These are phyloP conservation scores for Eublepharis macularius DNA, from an alignment of 2,113 vertebrate genomes.

Conservation along the genomic window DNA sequence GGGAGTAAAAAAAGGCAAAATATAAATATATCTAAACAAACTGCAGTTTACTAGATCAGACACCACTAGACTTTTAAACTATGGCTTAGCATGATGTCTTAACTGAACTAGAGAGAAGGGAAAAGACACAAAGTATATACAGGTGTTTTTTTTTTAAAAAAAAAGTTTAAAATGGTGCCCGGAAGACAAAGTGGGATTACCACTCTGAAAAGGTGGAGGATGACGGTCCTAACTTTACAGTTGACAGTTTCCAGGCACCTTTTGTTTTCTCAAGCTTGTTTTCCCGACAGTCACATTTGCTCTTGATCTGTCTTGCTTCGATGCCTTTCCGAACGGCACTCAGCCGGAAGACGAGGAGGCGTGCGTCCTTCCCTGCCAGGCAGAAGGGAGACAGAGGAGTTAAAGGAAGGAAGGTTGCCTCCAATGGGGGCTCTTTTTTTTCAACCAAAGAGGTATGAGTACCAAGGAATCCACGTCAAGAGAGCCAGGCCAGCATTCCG, in stretches of 20 bases:
- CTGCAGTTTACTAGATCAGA: too few species aligned
- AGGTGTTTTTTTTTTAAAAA: too few species aligned
- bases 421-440: background rate
- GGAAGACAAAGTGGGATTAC: too few species aligned
- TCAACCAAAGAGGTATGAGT: background rate
- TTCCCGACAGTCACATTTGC: slow-evolving; percentile 91
- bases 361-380: slow-evolving; percentile 89
- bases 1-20: too few species aligned
- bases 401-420: background rate
- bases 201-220: background rate
- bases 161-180: too few species aligned
- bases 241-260: slow-evolving; percentile 73
- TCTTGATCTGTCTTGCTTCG: slow-evolving; percentile 81
- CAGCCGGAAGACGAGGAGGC: slow-evolving; percentile 93
- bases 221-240: background rate
- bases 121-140: too few species aligned
- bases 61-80: too few species aligned
- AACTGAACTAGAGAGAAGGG: too few species aligned
- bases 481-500: too few species aligned
- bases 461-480: background rate
- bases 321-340: slow-evolving; percentile 81
- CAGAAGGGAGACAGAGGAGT: background rate
- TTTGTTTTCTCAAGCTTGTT: slow-evolving; percentile 98
- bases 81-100: too few species aligned
- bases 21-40: too few species aligned